A percentile compares a stretch with the other conserved stretches of the same genome.
phyloP scores from a whole-genome alignment of 2,797 vertebrate genomes.

The Eulemur coronatus region DNA sequence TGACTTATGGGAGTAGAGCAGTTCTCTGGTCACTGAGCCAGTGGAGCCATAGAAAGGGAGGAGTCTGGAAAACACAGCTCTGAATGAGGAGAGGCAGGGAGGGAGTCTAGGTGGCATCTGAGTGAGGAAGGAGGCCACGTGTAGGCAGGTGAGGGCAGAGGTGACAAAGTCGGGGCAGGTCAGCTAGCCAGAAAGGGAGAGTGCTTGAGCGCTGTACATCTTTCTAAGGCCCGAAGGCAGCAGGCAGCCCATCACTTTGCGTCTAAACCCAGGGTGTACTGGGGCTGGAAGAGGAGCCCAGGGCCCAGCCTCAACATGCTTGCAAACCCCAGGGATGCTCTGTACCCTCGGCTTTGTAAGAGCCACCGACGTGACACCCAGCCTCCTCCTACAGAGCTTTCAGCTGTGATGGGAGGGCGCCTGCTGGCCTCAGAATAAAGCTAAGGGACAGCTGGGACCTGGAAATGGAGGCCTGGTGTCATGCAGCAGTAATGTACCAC shows the following conservation, averaged over 20 bases:
- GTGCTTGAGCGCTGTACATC: not conserved
- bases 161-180: not conserved
- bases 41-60: not conserved
- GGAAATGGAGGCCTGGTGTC: not conserved
- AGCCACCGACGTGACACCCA: not conserved
- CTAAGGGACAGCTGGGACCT: not conserved
- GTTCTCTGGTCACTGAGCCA: not conserved
- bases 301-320: not conserved
- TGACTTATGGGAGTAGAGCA: not conserved
- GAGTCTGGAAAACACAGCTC: not conserved
- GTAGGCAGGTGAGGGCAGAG: not conserved
- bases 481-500: fast-evolving
- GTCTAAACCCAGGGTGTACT: not conserved
- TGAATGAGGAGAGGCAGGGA: not conserved
- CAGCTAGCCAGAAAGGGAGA: not conserved
- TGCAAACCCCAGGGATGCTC: not conserved
- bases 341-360: not conserved
- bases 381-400: not conserved
- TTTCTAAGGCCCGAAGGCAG: not conserved
- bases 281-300: not conserved
- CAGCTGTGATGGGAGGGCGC: too few species aligned
- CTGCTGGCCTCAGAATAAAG: not conserved
- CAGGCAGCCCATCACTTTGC: too few species aligned
- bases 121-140: not conserved
- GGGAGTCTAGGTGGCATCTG: not conserved